phyloP scores from a whole-genome alignment of 1,140 invertebrate genomes.

The Macrosteles quadrilineatus region DNA sequence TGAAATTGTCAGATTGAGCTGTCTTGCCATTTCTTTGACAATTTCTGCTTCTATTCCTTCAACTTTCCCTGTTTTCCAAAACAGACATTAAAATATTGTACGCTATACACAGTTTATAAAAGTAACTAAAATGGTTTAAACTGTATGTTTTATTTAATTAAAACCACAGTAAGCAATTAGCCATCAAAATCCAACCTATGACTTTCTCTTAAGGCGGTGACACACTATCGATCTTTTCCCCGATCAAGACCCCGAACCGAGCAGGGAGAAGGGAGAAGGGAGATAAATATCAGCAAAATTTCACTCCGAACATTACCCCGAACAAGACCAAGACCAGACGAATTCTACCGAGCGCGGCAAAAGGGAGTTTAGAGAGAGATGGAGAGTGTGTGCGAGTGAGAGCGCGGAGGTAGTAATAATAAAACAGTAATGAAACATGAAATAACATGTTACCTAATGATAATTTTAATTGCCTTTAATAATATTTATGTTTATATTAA shows the following conservation, averaged over 20 bases:
- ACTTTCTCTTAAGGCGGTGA: neutral
- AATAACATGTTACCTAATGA: neutral
- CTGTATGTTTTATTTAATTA: neutral
- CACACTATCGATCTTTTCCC: too few relatives aligned
- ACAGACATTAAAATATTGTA: neutral
- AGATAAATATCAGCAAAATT: too few relatives aligned
- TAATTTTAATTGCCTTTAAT: neutral
- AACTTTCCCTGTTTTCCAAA: neutral
- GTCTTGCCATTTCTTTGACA: neutral
- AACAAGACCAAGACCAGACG: too few relatives aligned
- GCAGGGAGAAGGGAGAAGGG: too few relatives aligned
- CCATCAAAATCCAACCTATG: neutral
- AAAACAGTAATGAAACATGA: too few relatives aligned
- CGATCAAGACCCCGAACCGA: too few relatives aligned
- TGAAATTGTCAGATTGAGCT: neutral
- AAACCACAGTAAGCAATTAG: neutral
- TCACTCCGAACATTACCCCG: too few relatives aligned
- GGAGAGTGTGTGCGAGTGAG: too few relatives aligned
- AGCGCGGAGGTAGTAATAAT: too few relatives aligned
- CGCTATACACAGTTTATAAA: neutral
- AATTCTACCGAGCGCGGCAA: too few relatives aligned
- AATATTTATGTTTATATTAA: too few relatives aligned
- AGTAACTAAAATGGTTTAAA: neutral
- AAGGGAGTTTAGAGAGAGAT: too few relatives aligned
- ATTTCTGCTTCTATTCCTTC: neutral